Evolutionary conservation across 30 jellyfish, hydroid and myxozoan species (phyloP).

Genomic region (Euphysa ruthae): DNA sequence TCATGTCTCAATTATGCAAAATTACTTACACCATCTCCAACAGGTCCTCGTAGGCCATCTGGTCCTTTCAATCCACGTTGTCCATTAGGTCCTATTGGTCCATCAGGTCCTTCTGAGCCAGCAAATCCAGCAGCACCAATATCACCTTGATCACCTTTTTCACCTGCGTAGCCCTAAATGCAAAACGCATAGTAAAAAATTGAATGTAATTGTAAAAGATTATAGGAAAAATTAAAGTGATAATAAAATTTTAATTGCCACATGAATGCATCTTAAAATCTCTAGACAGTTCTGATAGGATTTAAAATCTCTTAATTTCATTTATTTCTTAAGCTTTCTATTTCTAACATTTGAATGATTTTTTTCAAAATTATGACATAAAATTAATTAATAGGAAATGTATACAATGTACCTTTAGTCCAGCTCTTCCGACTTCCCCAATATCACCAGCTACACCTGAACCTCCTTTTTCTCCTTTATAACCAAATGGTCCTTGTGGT

Average conservation of each 20-base stretch:
- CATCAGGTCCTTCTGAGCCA: constrained; percentile 79
- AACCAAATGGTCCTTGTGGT: constrained; percentile 90
- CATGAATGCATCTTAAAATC: no score
- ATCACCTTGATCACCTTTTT: constrained; percentile 95
- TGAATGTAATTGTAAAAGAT: no score
- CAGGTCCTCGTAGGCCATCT: constrained; percentile 76
- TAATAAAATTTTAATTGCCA: no score
- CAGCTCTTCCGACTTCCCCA: constrained; percentile 78
- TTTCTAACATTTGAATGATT: background rate
- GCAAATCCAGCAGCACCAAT: constrained; percentile 48
- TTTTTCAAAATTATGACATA: background rate
- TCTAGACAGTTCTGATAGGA: no score
- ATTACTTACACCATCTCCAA: constrained; percentile 29
- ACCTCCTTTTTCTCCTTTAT: constrained; percentile 66
- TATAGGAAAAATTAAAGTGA: no score
- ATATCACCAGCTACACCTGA: constrained; percentile 74
- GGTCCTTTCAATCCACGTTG: constrained; percentile 85
- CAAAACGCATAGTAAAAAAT: no score
- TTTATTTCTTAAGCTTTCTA: background rate
- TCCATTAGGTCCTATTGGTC: constrained; percentile 90
- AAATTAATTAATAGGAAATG: no score
- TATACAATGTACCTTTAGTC: constrained; percentile 25
- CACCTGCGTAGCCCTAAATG: constrained; percentile 98
- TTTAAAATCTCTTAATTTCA: background rate
- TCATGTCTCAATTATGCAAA: no score